phyloP scores from a whole-genome alignment of 2,888 invertebrate species.

The Fragum sueziense region DNA sequence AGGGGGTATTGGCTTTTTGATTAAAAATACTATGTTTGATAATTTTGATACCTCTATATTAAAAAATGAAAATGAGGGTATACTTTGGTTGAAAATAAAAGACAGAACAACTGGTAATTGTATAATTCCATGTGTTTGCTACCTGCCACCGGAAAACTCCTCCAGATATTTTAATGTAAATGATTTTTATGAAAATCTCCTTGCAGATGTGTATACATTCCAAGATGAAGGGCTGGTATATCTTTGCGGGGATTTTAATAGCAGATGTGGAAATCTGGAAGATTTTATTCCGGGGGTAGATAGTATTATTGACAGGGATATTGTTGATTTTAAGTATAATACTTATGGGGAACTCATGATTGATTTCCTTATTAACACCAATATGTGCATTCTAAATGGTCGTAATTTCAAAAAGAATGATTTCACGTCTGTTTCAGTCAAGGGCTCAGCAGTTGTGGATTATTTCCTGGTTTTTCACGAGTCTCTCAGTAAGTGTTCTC shows the following conservation, averaged over 20 bases:
- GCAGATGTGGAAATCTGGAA: slow-evolving; percentile 33
- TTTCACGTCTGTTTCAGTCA: slow-evolving; percentile 34
- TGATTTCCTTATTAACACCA: slow-evolving; percentile 35
- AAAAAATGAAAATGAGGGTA: slow-evolving; percentile 22
- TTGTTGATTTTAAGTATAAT: slow-evolving; percentile 44
- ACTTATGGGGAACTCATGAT: slow-evolving; percentile 36
- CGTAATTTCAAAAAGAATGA: slow-evolving; percentile 23
- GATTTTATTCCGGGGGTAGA: slow-evolving; percentile 52
- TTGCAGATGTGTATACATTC: slow-evolving; percentile 23
- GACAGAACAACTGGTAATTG: slow-evolving; percentile 2
- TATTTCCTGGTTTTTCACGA: slow-evolving; percentile 29
- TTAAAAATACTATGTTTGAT: not conserved
- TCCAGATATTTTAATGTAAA: slow-evolving; percentile 35
- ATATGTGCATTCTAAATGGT: slow-evolving; percentile 48
- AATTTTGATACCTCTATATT: slow-evolving; percentile 10
- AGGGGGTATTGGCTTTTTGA: slow-evolving; percentile 22
- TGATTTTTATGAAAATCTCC: slow-evolving; percentile 29
- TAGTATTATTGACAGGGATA: slow-evolving; percentile 20
- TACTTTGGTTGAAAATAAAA: slow-evolving; percentile 25
- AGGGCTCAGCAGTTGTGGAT: slow-evolving; percentile 30
- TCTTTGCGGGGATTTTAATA: slow-evolving; percentile 47
- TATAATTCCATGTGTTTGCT: slow-evolving; percentile 35
- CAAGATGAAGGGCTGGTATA: slow-evolving; percentile 16
- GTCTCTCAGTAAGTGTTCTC: not conserved
- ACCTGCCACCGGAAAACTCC: slow-evolving; percentile 39